A percentile compares a stretch with the other conserved stretches of the same genome.
Evolutionary conservation across 2,797 vertebrate genomes (phyloP).

Genomic region (Bradypodion ventrale): DNA sequence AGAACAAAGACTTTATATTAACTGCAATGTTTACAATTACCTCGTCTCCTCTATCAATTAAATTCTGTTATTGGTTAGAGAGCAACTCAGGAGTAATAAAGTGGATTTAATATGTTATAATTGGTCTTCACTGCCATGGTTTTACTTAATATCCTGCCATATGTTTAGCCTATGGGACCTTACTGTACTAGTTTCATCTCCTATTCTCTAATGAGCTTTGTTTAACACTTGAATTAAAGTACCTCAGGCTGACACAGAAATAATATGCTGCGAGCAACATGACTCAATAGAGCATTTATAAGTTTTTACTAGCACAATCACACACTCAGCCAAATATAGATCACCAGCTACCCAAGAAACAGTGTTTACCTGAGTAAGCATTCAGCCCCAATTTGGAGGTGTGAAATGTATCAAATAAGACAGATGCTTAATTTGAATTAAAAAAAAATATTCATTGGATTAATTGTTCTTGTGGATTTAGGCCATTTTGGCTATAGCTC

Average conservation of each 20-base stretch:
- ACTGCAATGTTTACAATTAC: constrained; percentile 1
- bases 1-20: neutral
- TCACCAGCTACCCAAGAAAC: neutral
- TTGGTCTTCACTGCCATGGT: neutral
- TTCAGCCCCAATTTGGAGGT: neutral
- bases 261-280: neutral
- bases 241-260: constrained; percentile 9
- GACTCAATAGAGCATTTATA: neutral
- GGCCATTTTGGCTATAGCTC: no score
- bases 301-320: neutral
- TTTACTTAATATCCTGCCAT: constrained; percentile 20
- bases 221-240: constrained; percentile 16
- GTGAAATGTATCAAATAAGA: neutral
- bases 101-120: constrained; percentile 18
- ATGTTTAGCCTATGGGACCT: constrained; percentile 7
- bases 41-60: neutral
- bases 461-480: no score
- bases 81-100: constrained; percentile 16
- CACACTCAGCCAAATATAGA: neutral
- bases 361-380: neutral
- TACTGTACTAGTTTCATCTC: constrained; percentile 11
- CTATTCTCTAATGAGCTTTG: constrained; percentile 16
- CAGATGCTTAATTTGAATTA: no score
- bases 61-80: constrained; percentile 14
- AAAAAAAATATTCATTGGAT: no score